A percentile compares a stretch with the other conserved stretches of the same genome.
Conservation (phyloP, 2,113 vertebrate species). For the Epinephelus lanceolatus region DNA sequence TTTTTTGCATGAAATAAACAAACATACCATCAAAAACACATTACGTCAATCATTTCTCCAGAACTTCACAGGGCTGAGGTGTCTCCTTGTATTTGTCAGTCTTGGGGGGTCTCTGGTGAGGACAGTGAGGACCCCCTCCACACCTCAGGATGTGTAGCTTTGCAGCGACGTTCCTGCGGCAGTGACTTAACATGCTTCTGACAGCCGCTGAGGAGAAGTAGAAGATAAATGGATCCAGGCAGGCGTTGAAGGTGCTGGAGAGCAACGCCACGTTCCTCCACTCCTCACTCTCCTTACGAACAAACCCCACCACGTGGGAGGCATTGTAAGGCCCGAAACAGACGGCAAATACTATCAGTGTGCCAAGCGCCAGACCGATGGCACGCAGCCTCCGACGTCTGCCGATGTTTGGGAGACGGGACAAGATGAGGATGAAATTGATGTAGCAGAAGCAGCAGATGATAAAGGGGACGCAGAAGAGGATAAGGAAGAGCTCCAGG, state of each 20-base stretch:
- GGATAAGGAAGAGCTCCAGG: conserved; percentile 86
- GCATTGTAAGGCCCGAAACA: conserved; percentile 88
- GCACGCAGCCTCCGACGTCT: conserved; percentile 79
- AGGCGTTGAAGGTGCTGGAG: conserved; percentile 84
- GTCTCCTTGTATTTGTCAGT: conserved; percentile 38
- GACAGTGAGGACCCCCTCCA: neutral
- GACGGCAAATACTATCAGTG: conserved; percentile 85
- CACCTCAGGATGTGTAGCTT: conserved; percentile 78
- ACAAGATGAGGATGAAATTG: conserved; percentile 85
- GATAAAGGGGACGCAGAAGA: conserved; percentile 87
- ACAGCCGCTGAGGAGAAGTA: conserved; percentile 84
- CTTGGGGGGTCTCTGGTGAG: conserved; percentile 1
- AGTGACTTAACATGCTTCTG: conserved; percentile 74
- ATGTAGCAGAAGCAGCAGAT: conserved; percentile 85
- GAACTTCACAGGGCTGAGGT: conserved; percentile 7
- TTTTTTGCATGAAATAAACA: conserved; percentile 3
- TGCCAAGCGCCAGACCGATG: conserved; percentile 83
- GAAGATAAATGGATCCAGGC: conserved; percentile 86
- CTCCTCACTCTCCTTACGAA: conserved; percentile 50
- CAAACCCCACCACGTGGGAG: conserved; percentile 88
- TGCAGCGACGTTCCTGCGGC: conserved; percentile 58
- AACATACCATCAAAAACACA: neutral
- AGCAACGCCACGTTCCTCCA: conserved; percentile 83
- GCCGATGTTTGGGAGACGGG: conserved; percentile 79
- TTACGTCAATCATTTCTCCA: neutral